Percentiles rank a stretch among this genome's conserved stretches.
These are phyloP conservation scores for Presbytis comata DNA, from an alignment of 2,797 vertebrate species.

Conservation along the genomic window DNA sequence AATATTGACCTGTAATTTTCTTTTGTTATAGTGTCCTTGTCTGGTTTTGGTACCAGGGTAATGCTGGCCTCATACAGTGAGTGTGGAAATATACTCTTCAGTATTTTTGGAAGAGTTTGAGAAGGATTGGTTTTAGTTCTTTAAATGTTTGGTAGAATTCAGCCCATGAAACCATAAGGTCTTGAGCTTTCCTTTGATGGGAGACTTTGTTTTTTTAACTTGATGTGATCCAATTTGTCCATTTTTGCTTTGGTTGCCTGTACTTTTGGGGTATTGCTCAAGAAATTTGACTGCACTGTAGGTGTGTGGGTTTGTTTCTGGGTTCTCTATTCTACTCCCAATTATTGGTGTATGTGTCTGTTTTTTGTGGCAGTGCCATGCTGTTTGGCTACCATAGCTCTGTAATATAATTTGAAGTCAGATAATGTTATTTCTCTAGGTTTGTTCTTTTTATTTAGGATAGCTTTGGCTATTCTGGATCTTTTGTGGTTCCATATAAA, in stretches of 20 bases:
- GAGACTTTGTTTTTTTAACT: background rate
- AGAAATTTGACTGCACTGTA: too few relatives aligned
- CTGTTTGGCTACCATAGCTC: too few relatives aligned
- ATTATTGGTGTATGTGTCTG: too few relatives aligned
- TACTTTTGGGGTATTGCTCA: too few relatives aligned
- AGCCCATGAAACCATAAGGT: background rate
- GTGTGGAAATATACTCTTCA: background rate
- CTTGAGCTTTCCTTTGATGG: background rate
- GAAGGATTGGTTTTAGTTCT: background rate
- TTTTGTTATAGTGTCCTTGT: background rate
- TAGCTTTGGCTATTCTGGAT: too few relatives aligned
- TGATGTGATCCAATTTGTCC: background rate
- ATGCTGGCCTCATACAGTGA: background rate
- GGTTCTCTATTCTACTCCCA: too few relatives aligned
- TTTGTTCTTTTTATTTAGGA: too few relatives aligned
- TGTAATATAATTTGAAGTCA: background rate
- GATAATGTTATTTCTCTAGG: background rate
- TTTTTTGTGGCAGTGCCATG: too few relatives aligned
- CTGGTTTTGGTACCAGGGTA: background rate
- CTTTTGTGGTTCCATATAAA: too few relatives aligned
- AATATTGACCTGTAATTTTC: background rate
- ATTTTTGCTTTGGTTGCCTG: background rate
- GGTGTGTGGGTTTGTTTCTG: too few relatives aligned
- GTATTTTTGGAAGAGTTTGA: background rate
- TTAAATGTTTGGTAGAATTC: background rate